Evolutionary conservation across 1,140 invertebrate genomes (phyloP).

Genomic region (Lerema accius): DNA sequence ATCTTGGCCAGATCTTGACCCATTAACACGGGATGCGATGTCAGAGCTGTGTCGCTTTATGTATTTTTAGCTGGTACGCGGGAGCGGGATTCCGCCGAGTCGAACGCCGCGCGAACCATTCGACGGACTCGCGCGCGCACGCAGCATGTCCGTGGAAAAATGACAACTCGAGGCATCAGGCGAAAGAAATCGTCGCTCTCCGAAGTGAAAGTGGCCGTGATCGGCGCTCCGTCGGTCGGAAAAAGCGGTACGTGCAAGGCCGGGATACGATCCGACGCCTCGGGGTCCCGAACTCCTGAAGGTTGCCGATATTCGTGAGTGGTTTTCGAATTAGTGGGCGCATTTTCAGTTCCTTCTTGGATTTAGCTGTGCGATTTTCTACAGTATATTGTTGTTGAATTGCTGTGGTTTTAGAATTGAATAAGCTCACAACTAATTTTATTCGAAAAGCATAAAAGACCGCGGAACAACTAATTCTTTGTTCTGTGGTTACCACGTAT

Average conservation of each 20-base stretch:
- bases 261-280: neutral
- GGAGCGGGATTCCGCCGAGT: slow-evolving; percentile 53
- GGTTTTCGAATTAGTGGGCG: slow-evolving; percentile 12
- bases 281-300: neutral
- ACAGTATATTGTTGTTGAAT: neutral
- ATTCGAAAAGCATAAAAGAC: too few species aligned
- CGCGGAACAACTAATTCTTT: neutral
- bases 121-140: slow-evolving; percentile 45
- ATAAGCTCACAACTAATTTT: neutral
- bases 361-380: slow-evolving; percentile 4
- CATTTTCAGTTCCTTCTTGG: neutral
- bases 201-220: slow-evolving; percentile 94
- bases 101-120: slow-evolving; percentile 47
- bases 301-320: slow-evolving; percentile 14
- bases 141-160: slow-evolving; percentile 59
- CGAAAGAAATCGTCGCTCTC: slow-evolving; percentile 94
- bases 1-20: slow-evolving; percentile 82
- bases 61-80: slow-evolving; percentile 68
- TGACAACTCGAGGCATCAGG: slow-evolving; percentile 89
- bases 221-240: slow-evolving; percentile 93
- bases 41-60: slow-evolving; percentile 71
- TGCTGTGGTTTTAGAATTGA: neutral
- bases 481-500: too few species aligned
- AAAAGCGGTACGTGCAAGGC: slow-evolving; percentile 90
- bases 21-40: slow-evolving; percentile 74